Percentiles rank a stretch among this genome's conserved stretches.
Evolutionary conservation across 1,140 invertebrate species (phyloP).

Genomic region (Acromyrmex echinatior): DNA sequence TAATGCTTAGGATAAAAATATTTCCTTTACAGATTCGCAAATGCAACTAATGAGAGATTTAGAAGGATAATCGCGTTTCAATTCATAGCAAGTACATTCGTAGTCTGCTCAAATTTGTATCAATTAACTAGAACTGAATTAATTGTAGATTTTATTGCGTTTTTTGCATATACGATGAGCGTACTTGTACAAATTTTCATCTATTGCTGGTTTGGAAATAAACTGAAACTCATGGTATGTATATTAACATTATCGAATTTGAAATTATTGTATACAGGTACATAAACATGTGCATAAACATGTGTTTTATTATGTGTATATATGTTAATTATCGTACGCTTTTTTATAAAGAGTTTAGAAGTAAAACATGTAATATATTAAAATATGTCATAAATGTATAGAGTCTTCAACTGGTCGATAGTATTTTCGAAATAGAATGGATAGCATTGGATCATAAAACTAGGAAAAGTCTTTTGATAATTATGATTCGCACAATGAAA

Average conservation of each 20-base stretch:
- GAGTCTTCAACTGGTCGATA: constrained; percentile 58
- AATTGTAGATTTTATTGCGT: constrained; percentile 78
- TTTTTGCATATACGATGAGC: constrained; percentile 62
- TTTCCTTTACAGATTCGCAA: constrained; percentile 45
- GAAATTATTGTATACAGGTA: neutral
- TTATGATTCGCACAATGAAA: constrained; percentile 64
- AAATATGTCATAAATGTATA: constrained; percentile 7
- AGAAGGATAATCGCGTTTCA: constrained; percentile 50
- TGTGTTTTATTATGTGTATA: too few species aligned
- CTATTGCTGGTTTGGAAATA: constrained; percentile 88
- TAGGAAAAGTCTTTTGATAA: constrained; percentile 58
- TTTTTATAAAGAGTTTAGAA: neutral
- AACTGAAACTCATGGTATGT: constrained; percentile 80
- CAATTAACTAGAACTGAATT: constrained; percentile 78
- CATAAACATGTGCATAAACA: neutral
- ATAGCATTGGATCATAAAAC: constrained; percentile 35
- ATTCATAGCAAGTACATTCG: constrained; percentile 56
- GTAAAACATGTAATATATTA: neutral
- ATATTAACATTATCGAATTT: too few species aligned
- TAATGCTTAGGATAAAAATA: neutral
- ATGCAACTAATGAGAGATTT: constrained; percentile 52
- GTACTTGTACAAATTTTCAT: constrained; percentile 83
- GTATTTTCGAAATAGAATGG: constrained; percentile 69
- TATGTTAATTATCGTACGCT: neutral
- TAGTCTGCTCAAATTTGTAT: constrained; percentile 63